Percentiles rank a stretch among this genome's conserved stretches.
Evolutionary conservation across 2,888 invertebrate species (phyloP).

Genomic region (Synanthedon vespiformis): DNA sequence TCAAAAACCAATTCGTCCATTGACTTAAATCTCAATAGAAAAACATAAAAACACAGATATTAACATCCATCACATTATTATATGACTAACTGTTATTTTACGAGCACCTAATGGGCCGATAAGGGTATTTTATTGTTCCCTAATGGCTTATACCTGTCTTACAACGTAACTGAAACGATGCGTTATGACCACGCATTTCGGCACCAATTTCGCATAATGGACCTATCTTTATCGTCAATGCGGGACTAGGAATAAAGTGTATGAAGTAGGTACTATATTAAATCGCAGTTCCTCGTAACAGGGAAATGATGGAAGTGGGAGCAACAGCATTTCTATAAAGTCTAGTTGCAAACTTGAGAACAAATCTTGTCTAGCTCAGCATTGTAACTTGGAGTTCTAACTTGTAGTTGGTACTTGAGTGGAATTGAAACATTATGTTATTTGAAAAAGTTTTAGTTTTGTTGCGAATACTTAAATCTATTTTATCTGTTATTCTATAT

Average conservation of each 20-base stretch:
- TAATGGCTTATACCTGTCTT: conserved; percentile 69
- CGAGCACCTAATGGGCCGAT: conserved; percentile 66
- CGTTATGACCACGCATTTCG: conserved; percentile 55
- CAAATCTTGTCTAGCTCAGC: neutral
- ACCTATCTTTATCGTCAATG: conserved; percentile 49
- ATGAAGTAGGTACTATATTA: neutral
- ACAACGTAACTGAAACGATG: conserved; percentile 42
- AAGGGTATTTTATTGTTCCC: conserved; percentile 67
- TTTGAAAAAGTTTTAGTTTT: too few species aligned
- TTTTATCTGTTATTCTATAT: too few species aligned
- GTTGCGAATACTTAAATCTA: too few species aligned
- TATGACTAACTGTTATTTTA: conserved; percentile 70
- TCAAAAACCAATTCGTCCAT: too few species aligned
- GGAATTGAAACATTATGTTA: neutral
- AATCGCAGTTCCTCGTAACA: neutral
- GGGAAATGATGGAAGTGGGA: neutral
- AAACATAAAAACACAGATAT: conserved; percentile 62
- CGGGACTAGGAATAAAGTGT: conserved; percentile 15
- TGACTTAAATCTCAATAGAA: conserved; percentile 15
- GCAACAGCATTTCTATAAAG: neutral
- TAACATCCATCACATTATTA: conserved; percentile 64
- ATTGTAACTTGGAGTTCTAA: neutral
- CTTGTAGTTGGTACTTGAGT: neutral
- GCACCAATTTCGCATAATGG: conserved; percentile 63
- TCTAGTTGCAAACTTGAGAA: neutral